Evolutionary conservation across 2,797 vertebrate species (phyloP).

Genomic region (Acanthis flammea): DNA sequence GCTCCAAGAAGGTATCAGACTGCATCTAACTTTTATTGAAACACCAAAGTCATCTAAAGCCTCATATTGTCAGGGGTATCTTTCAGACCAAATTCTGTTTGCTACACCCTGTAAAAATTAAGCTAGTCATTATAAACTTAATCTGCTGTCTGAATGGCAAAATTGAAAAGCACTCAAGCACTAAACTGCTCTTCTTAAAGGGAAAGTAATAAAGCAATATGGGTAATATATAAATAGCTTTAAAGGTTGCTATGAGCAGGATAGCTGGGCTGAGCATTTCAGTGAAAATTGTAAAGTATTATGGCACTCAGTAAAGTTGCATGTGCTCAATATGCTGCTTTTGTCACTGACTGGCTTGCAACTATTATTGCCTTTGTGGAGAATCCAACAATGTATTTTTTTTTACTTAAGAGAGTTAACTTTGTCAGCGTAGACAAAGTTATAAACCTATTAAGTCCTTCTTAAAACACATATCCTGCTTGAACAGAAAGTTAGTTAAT

Average conservation of each 20-base stretch:
- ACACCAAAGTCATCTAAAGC: background rate
- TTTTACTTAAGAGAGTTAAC: background rate
- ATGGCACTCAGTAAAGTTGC: background rate
- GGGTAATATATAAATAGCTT: constrained; percentile 23
- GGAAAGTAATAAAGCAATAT: constrained; percentile 51
- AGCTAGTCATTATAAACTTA: constrained; percentile 36
- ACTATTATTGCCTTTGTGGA: background rate
- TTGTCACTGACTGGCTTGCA: background rate
- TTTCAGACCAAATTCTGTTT: constrained; percentile 8
- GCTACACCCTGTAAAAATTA: constrained; percentile 46
- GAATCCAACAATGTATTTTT: background rate
- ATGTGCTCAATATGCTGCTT: background rate
- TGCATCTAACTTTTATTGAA: constrained; percentile 41
- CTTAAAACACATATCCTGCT: background rate
- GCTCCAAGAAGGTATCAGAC: background rate
- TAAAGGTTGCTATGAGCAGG: background rate
- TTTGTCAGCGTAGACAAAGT: background rate
- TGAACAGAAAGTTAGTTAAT: background rate
- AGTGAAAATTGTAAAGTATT: background rate
- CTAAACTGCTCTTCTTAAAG: constrained; percentile 51
- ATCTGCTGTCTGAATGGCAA: constrained; percentile 39
- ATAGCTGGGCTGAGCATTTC: background rate
- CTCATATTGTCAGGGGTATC: background rate
- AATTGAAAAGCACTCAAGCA: constrained; percentile 60
- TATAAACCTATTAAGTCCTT: background rate